Base-by-base conservation (phyloP, 2,113 vertebrate genomes). In the Sarotherodon lohbergeri region DNA sequence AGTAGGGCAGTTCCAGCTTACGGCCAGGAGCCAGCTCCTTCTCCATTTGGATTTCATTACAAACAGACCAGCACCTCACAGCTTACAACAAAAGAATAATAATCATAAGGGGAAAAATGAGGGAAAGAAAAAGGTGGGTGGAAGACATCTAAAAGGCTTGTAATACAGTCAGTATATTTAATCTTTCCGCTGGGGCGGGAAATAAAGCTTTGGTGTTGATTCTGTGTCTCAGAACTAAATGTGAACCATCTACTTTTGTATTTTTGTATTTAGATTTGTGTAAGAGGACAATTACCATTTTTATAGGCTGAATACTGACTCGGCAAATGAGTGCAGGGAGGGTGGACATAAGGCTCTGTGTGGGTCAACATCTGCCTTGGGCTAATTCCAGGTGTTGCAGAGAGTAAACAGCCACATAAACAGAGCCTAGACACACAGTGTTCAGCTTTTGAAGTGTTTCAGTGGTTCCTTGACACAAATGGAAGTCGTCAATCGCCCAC, bases 31-130 rank as follows among this genome's bases (percentile, higher is more conserved):
- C 68, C 90, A 91, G 87, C 90, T 86, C 86, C 80, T 83, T 85
- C 90, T 86, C 82, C 93, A 95, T 95, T 97, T 95, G 94, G 87
- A 89, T 94, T 96, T 96, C 91, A 95, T 96, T 95, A 93, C 79
- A 88, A 90, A 89, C 90, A 92, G 92, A 81, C 86, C 86, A 59
- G 86, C 56, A 83, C 81, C 82, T 91, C 85, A 84, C 86, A 85
- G 79, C 55, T 78, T 73, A 90, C 86, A 93, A 94, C 90, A 93
- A 93, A 95, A 92, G 87, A 89, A 91, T 86, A 91, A 94, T 93
- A 90, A 93, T 95, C 86, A 91, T 24, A 76, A 56, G 61, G 78
- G n/a, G 54, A 24, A 84, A 57, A 89, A 81, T 50, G 52, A 85
- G 50, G 80, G 55, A 61, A 2, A 34, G 81, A 86, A 88, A 68